These are phyloP conservation scores for Acrobasis repandana DNA, from an alignment of 2,888 invertebrate species.

Conservation along the genomic window DNA sequence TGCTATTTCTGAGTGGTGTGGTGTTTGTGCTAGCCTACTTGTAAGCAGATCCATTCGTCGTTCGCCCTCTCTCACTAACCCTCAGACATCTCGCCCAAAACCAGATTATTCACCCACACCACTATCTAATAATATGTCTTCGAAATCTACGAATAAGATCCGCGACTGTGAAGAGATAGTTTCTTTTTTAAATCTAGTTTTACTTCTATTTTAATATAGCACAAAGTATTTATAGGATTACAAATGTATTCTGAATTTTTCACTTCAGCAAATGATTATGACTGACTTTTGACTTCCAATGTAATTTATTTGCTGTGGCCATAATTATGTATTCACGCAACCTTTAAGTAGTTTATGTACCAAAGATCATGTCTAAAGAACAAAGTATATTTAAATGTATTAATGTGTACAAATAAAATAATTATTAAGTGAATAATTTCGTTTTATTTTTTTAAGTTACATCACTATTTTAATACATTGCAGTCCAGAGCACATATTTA, in stretches of 20 bases:
- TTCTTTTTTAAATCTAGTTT: not conserved
- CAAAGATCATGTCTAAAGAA: conserved; percentile 75
- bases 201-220: conserved; percentile 21
- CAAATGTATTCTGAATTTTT: conserved; percentile 46
- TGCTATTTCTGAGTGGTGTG: too few species aligned
- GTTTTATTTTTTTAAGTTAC: conserved; percentile 18
- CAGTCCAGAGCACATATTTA: conserved; percentile 22
- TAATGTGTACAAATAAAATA: conserved; percentile 60
- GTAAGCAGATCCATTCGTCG: too few species aligned
- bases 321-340: conserved; percentile 54
- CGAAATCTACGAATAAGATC: too few species aligned
- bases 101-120: too few species aligned
- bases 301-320: conserved; percentile 59
- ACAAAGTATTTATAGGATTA: conserved; percentile 31
- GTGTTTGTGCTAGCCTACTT: too few species aligned
- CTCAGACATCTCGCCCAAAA: too few species aligned
- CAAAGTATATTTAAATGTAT: conserved; percentile 63
- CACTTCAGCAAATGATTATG: conserved; percentile 38
- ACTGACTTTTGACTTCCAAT: conserved; percentile 65
- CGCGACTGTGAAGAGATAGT: not conserved
- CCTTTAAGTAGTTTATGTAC: conserved; percentile 68
- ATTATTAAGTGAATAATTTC: conserved; percentile 29
- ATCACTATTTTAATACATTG: conserved; percentile 48
- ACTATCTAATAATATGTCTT: too few species aligned
- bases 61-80: too few species aligned